A percentile compares a stretch with the other conserved stretches of the same genome.
phyloP scores from a whole-genome alignment of 2,113 vertebrate species.

The Petrocephalus zakoni region DNA sequence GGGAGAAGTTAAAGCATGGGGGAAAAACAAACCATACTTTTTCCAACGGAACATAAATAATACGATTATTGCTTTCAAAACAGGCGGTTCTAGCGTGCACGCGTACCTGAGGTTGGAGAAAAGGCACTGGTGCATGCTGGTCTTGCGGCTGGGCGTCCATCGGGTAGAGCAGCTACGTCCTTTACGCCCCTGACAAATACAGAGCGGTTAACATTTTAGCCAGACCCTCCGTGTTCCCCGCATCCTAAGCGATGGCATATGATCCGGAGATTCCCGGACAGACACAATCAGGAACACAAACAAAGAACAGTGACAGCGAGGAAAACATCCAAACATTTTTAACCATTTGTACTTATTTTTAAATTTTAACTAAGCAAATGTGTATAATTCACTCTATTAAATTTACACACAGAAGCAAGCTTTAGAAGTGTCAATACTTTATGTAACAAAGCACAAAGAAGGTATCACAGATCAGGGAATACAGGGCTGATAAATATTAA shows the following conservation, averaged over 20 bases:
- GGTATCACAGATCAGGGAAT: background rate
- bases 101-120: constrained; percentile 84
- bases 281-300: background rate
- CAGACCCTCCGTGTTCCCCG: background rate
- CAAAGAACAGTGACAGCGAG: background rate
- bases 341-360: background rate
- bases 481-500: background rate
- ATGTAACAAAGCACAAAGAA: background rate
- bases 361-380: background rate
- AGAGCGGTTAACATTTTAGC: background rate
- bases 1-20: background rate
- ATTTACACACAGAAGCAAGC: background rate
- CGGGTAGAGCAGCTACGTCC: constrained; percentile 49
- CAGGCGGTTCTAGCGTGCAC: background rate
- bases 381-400: background rate
- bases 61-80: background rate
- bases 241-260: background rate
- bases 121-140: constrained; percentile 73
- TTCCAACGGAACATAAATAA: background rate
- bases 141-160: constrained; percentile 89
- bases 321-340: background rate
- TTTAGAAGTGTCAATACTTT: background rate
- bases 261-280: background rate
- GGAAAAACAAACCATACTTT: background rate
- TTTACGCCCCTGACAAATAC: constrained; percentile 59